Evolutionary conservation across 2,797 vertebrate species (phyloP).

Genomic region (Mormyrus hasselquistii): DNA sequence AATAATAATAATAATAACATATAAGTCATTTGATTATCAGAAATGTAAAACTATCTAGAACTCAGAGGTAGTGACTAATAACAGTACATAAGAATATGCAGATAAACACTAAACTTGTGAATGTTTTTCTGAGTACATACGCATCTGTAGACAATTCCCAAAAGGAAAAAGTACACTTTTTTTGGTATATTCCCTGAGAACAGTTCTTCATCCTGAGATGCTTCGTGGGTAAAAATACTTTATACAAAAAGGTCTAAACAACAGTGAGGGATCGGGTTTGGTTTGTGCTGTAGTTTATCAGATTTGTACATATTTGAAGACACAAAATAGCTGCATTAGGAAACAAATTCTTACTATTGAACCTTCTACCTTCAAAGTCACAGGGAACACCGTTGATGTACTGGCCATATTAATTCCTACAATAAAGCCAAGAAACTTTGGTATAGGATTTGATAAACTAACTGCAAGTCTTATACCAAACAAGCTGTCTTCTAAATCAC

Average conservation of each 20-base stretch:
- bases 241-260: constrained; percentile 24
- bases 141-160: constrained; percentile 61
- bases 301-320: constrained; percentile 40
- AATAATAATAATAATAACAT: constrained; percentile 22
- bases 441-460: constrained; percentile 70
- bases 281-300: constrained; percentile 66
- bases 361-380: constrained; percentile 55
- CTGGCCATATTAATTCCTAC: constrained; percentile 50
- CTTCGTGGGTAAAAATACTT: constrained; percentile 58
- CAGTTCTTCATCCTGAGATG: constrained; percentile 76
- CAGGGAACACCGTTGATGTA: constrained; percentile 64
- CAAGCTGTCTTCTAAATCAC: constrained; percentile 45
- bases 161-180: constrained; percentile 58
- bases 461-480: constrained; percentile 55
- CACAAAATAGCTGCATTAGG: constrained; percentile 38
- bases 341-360: constrained; percentile 54
- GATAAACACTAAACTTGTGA: constrained; percentile 60
- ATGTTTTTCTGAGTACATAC: constrained; percentile 63
- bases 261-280: constrained; percentile 54
- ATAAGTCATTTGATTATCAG: constrained; percentile 56
- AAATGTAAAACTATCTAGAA: constrained; percentile 59
- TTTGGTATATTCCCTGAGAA: constrained; percentile 77
- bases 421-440: constrained; percentile 67
- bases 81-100: constrained; percentile 64
- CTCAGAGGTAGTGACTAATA: constrained; percentile 72